Conservation (phyloP, 2,888 invertebrate genomes). For the Athalia rosae region DNA sequence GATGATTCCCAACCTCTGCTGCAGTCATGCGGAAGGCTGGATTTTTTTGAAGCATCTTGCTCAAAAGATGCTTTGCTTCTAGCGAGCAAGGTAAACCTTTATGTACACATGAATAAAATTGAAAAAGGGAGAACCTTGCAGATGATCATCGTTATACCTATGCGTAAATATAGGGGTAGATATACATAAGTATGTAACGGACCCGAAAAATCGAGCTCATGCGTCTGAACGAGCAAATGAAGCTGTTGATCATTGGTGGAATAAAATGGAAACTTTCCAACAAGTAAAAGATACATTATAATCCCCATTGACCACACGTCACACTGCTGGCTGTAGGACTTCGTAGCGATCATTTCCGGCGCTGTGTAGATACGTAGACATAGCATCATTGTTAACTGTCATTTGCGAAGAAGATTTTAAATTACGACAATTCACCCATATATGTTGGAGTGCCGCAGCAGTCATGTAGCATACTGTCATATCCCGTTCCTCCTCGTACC, state of each 20-base stretch:
- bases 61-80: constrained; percentile 73
- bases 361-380: constrained; percentile 67
- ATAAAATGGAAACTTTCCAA: constrained; percentile 70
- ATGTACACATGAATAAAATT: constrained; percentile 49
- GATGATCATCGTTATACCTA: not conserved
- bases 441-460: constrained; percentile 77
- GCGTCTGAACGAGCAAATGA: constrained; percentile 64
- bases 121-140: not conserved
- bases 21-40: constrained; percentile 76
- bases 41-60: constrained; percentile 74
- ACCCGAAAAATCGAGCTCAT: constrained; percentile 62
- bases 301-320: constrained; percentile 79
- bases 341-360: constrained; percentile 76
- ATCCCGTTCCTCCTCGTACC: constrained; percentile 74
- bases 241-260: constrained; percentile 65
- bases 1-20: constrained; percentile 74
- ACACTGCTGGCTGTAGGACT: constrained; percentile 77
- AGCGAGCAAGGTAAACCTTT: constrained; percentile 51
- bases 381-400: not conserved
- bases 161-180: not conserved
- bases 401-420: not conserved
- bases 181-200: constrained; percentile 46
- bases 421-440: constrained; percentile 72
- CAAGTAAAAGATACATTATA: constrained; percentile 75
- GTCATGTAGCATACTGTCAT: constrained; percentile 76